Percentiles rank a stretch among this genome's conserved stretches.
Conservation (phyloP, 2,113 vertebrate genomes). For the Erythrocercus mccallii region DNA sequence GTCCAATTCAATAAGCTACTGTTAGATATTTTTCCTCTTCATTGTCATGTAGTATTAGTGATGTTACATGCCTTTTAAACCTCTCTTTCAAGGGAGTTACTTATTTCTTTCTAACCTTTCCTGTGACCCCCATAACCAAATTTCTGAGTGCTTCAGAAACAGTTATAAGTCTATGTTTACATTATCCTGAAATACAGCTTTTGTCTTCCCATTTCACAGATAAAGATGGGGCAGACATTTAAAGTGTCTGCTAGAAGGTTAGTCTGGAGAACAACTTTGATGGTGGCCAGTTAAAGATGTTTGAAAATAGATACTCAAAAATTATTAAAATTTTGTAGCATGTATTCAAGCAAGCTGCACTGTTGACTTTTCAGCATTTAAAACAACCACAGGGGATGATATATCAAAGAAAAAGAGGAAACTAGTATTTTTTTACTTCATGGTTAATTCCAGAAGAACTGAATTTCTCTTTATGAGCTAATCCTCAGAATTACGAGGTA, state of each 20-base stretch:
- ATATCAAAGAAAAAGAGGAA: not conserved
- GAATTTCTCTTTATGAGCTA: not conserved
- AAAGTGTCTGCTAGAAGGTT: not conserved
- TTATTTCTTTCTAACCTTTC: not conserved
- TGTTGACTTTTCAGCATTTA: not conserved
- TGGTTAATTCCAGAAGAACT: not conserved
- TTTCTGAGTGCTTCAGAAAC: not conserved
- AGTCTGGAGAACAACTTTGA: not conserved
- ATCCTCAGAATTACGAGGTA: not conserved
- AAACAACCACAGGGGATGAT: not conserved
- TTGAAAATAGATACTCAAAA: not conserved
- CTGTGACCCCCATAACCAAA: not conserved
- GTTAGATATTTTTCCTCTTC: not conserved
- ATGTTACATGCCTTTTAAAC: not conserved
- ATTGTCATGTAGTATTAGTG: not conserved
- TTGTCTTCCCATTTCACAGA: not conserved
- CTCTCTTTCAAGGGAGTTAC: not conserved
- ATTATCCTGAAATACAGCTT: not conserved
- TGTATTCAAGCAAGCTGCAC: not conserved
- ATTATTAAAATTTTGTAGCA: not conserved
- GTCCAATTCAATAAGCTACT: not conserved
- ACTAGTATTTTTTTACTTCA: not conserved
- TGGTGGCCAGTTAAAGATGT: not conserved
- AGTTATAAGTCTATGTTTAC: not conserved
- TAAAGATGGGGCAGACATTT: not conserved